Evolutionary conservation across 2,113 vertebrate genomes (phyloP).

Genomic region (Meriones unguiculatus): DNA sequence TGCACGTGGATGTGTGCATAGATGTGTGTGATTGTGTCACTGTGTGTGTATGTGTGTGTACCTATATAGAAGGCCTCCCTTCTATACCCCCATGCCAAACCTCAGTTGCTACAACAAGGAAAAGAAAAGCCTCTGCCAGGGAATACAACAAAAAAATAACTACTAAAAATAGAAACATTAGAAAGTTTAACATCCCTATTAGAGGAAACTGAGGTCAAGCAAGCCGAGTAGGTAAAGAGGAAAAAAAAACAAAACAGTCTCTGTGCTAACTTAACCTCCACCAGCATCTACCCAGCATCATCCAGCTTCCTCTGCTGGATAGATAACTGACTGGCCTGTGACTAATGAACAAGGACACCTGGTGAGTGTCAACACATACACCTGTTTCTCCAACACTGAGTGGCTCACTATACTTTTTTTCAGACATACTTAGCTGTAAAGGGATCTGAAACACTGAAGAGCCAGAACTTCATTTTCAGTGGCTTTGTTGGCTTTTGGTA

Average conservation of each 20-base stretch:
- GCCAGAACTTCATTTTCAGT: neutral
- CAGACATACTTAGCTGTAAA: neutral
- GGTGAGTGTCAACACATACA: neutral
- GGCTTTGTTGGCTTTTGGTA: neutral
- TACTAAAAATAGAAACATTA: conserved; percentile 49
- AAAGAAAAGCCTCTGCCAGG: conserved; percentile 24
- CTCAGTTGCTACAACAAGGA: neutral
- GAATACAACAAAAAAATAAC: conserved; percentile 43
- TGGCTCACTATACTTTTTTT: neutral
- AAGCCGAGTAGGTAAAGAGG: neutral
- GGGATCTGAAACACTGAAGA: neutral
- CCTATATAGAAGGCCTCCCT: neutral
- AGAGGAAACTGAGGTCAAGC: conserved; percentile 54
- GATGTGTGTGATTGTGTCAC: neutral
- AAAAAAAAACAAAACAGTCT: neutral
- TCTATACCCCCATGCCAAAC: conserved; percentile 40
- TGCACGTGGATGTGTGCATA: neutral
- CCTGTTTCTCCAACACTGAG: neutral
- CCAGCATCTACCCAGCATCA: neutral
- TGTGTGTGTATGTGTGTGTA: neutral
- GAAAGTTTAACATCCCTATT: neutral
- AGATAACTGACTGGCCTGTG: neutral
- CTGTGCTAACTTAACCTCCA: neutral
- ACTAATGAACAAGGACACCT: neutral
- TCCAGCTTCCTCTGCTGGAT: neutral